A percentile compares a stretch with the other conserved stretches of the same genome.
Evolutionary conservation across 1,140 invertebrate genomes (phyloP).

Genomic region (Drosophila murphyi): DNA sequence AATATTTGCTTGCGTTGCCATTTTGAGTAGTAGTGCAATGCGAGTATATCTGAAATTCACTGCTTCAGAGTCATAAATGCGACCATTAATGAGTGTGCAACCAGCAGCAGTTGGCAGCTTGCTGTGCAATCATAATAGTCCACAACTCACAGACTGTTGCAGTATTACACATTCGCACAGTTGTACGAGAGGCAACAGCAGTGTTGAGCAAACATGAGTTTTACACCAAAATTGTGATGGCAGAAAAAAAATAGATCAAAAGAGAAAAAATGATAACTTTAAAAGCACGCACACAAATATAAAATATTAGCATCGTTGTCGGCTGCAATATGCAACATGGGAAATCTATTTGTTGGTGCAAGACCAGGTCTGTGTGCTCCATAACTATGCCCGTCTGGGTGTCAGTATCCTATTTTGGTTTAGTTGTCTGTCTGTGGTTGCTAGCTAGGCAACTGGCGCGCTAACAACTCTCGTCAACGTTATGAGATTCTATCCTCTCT

Average conservation of each 20-base stretch:
- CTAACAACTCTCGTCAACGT: constrained; percentile 45
- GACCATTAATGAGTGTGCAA: constrained; percentile 14
- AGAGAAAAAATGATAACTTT: constrained; percentile 11
- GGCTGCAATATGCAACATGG: constrained; percentile 62
- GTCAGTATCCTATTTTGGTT: constrained; percentile 7
- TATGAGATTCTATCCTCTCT: constrained; percentile 15
- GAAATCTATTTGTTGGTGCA: constrained; percentile 52
- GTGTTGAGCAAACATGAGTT: constrained; percentile 43
- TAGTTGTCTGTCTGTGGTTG: constrained; percentile 27
- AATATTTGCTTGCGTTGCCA: not conserved
- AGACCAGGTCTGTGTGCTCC: constrained; percentile 1
- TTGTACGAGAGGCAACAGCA: constrained; percentile 29
- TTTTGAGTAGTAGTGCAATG: not conserved
- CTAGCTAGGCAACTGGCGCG: constrained; percentile 21
- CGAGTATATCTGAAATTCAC: not conserved
- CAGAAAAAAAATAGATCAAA: not conserved
- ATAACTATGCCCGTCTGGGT: constrained; percentile 10
- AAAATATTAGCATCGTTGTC: constrained; percentile 43
- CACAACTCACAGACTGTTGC: constrained; percentile 17
- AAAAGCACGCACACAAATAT: constrained; percentile 5
- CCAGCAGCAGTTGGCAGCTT: constrained; percentile 15
- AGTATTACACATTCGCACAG: constrained; percentile 61
- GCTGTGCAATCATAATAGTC: constrained; percentile 7
- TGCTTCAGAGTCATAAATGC: constrained; percentile 6
- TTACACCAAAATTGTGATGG: constrained; percentile 27